Conservation (phyloP, 2,113 vertebrate species). For the Cacatua alba region DNA sequence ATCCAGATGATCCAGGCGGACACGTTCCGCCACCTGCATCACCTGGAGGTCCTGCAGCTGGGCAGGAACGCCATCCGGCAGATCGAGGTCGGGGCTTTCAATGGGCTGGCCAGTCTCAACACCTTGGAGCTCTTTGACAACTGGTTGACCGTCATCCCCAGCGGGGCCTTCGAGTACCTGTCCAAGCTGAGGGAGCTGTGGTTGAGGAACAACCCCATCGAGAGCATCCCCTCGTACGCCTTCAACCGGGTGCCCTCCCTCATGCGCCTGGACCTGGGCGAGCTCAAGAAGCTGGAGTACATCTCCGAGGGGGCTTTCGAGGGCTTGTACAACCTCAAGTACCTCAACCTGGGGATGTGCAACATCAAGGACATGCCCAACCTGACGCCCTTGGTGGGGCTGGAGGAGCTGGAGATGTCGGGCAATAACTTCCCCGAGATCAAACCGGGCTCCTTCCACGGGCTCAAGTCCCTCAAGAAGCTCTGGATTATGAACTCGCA, state of each 20-base stretch:
- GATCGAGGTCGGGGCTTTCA: conserved; percentile 98
- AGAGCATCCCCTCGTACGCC: conserved; percentile 96
- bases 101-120: conserved; percentile 95
- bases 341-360: conserved; percentile 98
- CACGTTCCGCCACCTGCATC: conserved; percentile 93
- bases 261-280: conserved; percentile 94
- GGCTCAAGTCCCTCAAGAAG: conserved; percentile 91
- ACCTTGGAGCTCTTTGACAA: conserved; percentile 98
- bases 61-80: conserved; percentile 95
- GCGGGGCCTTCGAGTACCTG: conserved; percentile 97
- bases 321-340: conserved; percentile 95
- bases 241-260: conserved; percentile 98
- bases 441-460: conserved; percentile 90
- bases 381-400: conserved; percentile 87
- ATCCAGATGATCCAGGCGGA: conserved; percentile 96
- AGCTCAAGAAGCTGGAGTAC: conserved; percentile 94
- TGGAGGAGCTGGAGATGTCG: conserved; percentile 98
- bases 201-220: conserved; percentile 97
- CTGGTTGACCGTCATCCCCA: conserved; percentile 95
- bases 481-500: conserved; percentile 99
- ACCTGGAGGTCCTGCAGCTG: conserved; percentile 96
- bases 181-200: conserved; percentile 97
- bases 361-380: conserved; percentile 94
- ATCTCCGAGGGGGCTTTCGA: conserved; percentile 97
- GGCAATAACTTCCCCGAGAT: conserved; percentile 94